Evolutionary conservation across 2,888 invertebrate species (phyloP), one percentile per base, ranked within the genome.

Genomic region (Chymomyza fuscimana): DNA sequence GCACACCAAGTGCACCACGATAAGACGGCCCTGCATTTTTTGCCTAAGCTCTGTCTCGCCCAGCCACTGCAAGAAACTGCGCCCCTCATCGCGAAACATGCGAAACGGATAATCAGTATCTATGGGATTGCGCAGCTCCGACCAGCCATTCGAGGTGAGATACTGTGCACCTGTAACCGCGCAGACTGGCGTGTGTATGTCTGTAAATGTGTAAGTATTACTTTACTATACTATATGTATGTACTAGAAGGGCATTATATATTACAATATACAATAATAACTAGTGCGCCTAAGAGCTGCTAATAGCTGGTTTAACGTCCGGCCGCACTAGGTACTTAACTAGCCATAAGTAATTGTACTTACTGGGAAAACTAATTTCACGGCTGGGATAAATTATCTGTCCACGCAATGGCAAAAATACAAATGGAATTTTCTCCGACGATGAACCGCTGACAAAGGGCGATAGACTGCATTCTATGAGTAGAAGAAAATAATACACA

Each of bases 301-400:
- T 54, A 54, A 54, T 54, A 22, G 22, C 15, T n/a, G 19, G 61
- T 12, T 40, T n/a, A 15, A 22, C 22, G 5, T 32, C 62, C 32
- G 61, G 59, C 59, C 59, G n/a, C 61, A 36, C 10, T 59, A 64
- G 64, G 29, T 32, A 56, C 19, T 32, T 25, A 51, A 12, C 16
- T 40, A 56, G n/a, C 9, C 52, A 65, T 46, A 66, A 72, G 22
- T 16, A 19, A 54, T 16, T 70, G 65, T 77, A 84, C 88, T 89
- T 86, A 92, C 92, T 96, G 92, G 95, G 93, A 91, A 97, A 96
- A 84, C 94, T 95, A 89, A 97, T 96, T 93, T 97, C 96, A 85
- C 95, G 95, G 77, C 96, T 96, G 1, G 97, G 97, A 92, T 97
- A 96, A 82, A 97, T 95, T 81, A 97, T 96, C 92, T 97, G 97